phyloP scores from a whole-genome alignment of 2,113 vertebrate species.

The Cynopterus brachyotis region DNA sequence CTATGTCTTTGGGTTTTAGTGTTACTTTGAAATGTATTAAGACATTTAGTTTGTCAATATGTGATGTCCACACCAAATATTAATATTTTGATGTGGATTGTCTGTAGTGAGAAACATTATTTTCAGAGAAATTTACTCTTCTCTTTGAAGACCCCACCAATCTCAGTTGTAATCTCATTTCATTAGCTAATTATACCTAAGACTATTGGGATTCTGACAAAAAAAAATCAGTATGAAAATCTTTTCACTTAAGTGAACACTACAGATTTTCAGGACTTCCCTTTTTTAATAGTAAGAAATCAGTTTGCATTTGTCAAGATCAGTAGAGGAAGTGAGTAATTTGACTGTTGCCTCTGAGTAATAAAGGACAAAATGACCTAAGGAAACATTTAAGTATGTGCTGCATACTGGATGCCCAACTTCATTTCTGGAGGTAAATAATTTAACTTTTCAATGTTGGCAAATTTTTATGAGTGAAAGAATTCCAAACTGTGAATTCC shows the following conservation, averaged over 20 bases:
- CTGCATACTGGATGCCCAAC: not conserved
- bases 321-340: slow-evolving; percentile 66
- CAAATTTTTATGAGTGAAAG: slow-evolving; percentile 35
- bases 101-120: slow-evolving; percentile 37
- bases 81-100: slow-evolving; percentile 50
- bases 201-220: slow-evolving; percentile 6
- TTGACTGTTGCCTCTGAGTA: slow-evolving; percentile 57
- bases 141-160: not conserved
- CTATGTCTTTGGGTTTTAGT: not conserved
- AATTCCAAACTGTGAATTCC: slow-evolving; percentile 38
- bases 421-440: slow-evolving; percentile 55
- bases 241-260: slow-evolving; percentile 6
- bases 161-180: slow-evolving; percentile 37
- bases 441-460: slow-evolving; percentile 27
- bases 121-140: slow-evolving; percentile 34
- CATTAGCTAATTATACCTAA: slow-evolving; percentile 8
- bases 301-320: slow-evolving; percentile 53
- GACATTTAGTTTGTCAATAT: slow-evolving; percentile 38
- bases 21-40: slow-evolving; percentile 45
- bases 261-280: slow-evolving; percentile 38
- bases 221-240: slow-evolving; percentile 26
- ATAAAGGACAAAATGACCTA: slow-evolving; percentile 27
- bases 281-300: slow-evolving; percentile 39
- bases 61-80: slow-evolving; percentile 2
- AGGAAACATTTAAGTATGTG: slow-evolving; percentile 34